Conservation (phyloP, 2,888 invertebrate species). For the Platynereis dumerilii region DNA sequence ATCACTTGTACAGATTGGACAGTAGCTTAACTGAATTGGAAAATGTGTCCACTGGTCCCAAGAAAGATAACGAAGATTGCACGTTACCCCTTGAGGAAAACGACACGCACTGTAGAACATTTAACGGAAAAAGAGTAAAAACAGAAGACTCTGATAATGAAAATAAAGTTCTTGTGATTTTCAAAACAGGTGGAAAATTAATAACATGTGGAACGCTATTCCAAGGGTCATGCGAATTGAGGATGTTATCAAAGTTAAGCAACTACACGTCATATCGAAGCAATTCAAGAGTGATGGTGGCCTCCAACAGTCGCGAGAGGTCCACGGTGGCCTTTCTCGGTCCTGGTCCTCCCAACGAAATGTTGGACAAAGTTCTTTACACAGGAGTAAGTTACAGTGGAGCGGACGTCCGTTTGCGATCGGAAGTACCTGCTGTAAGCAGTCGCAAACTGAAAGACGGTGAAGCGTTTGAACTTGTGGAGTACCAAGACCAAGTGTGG, state of each 20-base stretch:
- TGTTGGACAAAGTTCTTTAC: slow-evolving; percentile 25
- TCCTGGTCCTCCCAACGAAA: slow-evolving; percentile 20
- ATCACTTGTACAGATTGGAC: slow-evolving; percentile 13
- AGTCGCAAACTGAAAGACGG: slow-evolving; percentile 23
- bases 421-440: slow-evolving; percentile 26
- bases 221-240: slow-evolving; percentile 55
- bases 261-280: slow-evolving; percentile 7
- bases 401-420: slow-evolving; percentile 6
- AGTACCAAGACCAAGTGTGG: no score
- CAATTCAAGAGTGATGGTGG: slow-evolving; percentile 18
- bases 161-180: slow-evolving; percentile 54
- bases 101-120: neutral
- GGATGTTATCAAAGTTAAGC: slow-evolving; percentile 46
- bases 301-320: slow-evolving; percentile 25
- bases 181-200: slow-evolving; percentile 46
- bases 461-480: neutral
- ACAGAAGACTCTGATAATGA: slow-evolving; percentile 44
- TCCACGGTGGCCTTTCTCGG: slow-evolving; percentile 33
- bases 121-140: neutral
- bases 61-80: slow-evolving; percentile 6
- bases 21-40: neutral
- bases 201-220: slow-evolving; percentile 57
- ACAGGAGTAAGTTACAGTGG: slow-evolving; percentile 25
- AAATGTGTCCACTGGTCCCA: slow-evolving; percentile 12
- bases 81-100: neutral